Evolutionary conservation across 2,888 invertebrate species (phyloP), one percentile per base, ranked within the genome.

Genomic region (Geotrupes spiniger): DNA sequence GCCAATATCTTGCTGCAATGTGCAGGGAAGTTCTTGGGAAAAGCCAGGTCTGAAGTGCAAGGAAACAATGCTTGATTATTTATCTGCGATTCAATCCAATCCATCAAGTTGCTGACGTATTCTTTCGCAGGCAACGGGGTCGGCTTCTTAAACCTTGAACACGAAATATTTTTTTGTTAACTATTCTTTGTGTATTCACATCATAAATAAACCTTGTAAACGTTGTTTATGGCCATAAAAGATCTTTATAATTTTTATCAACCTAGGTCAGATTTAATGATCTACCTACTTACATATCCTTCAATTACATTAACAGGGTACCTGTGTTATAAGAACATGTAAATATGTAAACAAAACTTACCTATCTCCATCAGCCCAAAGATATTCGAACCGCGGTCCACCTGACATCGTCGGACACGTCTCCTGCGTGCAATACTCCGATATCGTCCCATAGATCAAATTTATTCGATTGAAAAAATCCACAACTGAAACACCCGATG

Each of bases 381-480:
- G 76, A 68, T 94, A 94, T 70, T 93, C 92, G 70, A 91, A 93
- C 65, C 88, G 81, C 2, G 88, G 83, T 0, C 93, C 93, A 1
- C 93, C 94, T 15, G 86, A 87, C 93, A 94, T 94, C 1, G 88
- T 89, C 0, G 93, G 92, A 68, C 93, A 94, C 1, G 87, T 82
- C 50, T 83, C 80, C 54, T 84, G 85, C 28, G 87, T 89, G 68
- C 94, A 94, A 66, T 84, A 88, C 65, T 91, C 90, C 4, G 85
- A 86, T 25, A 92, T 85, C 0, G 92, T 92, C 5, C 93, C 93
- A 73, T 94, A 94, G 59, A 94, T 88, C 36, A 94, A 75, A 74
- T 94, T 94, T 59, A 94, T 92, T 63, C 94, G 82, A 71, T 94
- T 94, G 74, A 94, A 94, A 70, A 94, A 94, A 68, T 94, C 93